These are phyloP conservation scores for Hypolimnas misippus DNA, from an alignment of 2,888 invertebrate species.

Conservation along the genomic window DNA sequence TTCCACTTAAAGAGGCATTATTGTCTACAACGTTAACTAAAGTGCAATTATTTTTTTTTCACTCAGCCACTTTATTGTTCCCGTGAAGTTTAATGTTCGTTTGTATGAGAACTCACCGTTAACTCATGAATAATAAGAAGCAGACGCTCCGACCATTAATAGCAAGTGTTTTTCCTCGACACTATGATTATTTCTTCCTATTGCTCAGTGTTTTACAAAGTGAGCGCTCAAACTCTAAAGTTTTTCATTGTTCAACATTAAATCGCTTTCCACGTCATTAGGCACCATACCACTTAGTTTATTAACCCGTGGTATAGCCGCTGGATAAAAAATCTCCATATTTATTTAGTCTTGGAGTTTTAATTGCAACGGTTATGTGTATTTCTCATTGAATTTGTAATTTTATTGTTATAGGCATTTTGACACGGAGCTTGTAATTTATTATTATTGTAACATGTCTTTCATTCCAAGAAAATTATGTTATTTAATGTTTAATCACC, in stretches of 20 bases:
- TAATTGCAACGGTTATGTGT: slow-evolving; percentile 36
- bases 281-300: slow-evolving; percentile 47
- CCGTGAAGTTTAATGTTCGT: slow-evolving; percentile 45
- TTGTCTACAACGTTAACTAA: slow-evolving; percentile 36
- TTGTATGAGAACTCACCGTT: slow-evolving; percentile 56
- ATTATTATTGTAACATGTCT: slow-evolving; percentile 14
- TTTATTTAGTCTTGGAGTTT: slow-evolving; percentile 25
- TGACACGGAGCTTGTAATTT: slow-evolving; percentile 26
- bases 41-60: slow-evolving; percentile 39
- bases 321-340: slow-evolving; percentile 24
- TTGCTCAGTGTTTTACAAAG: slow-evolving; percentile 74
- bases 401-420: slow-evolving; percentile 37
- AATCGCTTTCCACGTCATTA: slow-evolving; percentile 74
- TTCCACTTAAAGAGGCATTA: slow-evolving; percentile 38
- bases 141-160: slow-evolving; percentile 65
- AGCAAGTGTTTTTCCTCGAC: slow-evolving; percentile 70
- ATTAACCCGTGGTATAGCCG: slow-evolving; percentile 31
- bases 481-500: too few species aligned
- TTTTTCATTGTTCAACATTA: slow-evolving; percentile 58
- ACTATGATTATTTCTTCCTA: slow-evolving; percentile 77
- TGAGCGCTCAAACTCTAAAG: slow-evolving; percentile 60
- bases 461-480: background rate
- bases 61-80: slow-evolving; percentile 38
- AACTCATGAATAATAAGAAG: slow-evolving; percentile 77
- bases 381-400: slow-evolving; percentile 36